phyloP scores from a whole-genome alignment of 2,113 vertebrate genomes.

The Fulica atra region DNA sequence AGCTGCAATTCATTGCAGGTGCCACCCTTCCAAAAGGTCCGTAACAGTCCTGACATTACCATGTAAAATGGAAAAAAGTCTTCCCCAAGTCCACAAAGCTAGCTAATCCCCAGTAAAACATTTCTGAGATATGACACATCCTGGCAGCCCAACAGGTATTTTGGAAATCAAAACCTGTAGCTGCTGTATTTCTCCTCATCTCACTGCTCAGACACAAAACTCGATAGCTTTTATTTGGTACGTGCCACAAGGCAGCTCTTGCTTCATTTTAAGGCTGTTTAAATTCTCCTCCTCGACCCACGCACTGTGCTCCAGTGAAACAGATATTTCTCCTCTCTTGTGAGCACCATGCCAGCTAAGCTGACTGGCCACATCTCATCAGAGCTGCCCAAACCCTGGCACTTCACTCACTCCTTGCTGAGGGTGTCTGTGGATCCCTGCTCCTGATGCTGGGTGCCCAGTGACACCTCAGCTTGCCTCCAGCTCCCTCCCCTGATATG shows the following conservation, averaged over 20 bases:
- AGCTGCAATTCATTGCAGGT: background rate
- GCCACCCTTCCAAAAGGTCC: background rate
- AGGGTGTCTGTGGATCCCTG: fast-evolving
- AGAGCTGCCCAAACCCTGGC: background rate
- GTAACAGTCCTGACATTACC: background rate
- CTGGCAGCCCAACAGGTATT: background rate
- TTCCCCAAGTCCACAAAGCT: background rate
- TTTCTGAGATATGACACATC: background rate
- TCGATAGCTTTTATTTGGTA: background rate
- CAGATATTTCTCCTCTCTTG: background rate
- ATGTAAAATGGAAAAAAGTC: background rate
- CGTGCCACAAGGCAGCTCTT: background rate
- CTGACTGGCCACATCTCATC: background rate
- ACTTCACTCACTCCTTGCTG: background rate
- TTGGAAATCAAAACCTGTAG: background rate
- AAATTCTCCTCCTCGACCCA: background rate
- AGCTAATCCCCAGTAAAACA: background rate
- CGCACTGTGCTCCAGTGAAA: background rate
- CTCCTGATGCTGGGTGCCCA: fast-evolving
- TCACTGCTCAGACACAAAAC: background rate
- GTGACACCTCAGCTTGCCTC: fast-evolving
- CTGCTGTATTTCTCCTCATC: background rate
- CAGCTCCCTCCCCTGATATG: background rate
- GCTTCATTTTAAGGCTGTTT: background rate
- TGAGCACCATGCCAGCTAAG: background rate